Base-by-base conservation (phyloP, 2,113 vertebrate species). In the Rhadina sibilatrix region DNA sequence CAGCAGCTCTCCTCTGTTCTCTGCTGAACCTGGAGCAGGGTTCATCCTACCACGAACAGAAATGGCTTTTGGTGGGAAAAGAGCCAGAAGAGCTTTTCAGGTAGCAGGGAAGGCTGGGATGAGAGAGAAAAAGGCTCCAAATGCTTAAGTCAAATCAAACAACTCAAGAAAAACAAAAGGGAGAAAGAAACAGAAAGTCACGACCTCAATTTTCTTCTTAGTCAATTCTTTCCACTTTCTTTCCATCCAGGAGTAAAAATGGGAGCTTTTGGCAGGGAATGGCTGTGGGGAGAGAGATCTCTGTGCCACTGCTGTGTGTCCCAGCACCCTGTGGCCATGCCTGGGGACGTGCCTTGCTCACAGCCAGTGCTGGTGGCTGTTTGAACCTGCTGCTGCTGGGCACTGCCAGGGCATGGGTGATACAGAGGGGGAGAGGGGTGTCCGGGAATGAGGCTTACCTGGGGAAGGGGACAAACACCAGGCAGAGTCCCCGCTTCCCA, bases 161-260 rank as follows among this genome's bases (percentile, higher is more conserved):
- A 90, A 60, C 19, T 28, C 54, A 71, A 87, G 72, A 68, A 75
- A 88, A 95, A 88, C 54, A 80, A 85, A 85, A 89, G 40, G 61
- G 65, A 93, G 82, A 91, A 93, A 88, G 66, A 82, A 71, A 37
- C 3, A 1, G 27, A 90, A 74, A 75, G 94, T 50, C 63, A 21
- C 0, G 40, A 83, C 92, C 91, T 95, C 97, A 93, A 80, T 96
- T 97, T 97, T 83, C 82, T 95, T 66, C 42, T 19, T 6, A 87
- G 87, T 46, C 74, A 68, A 5, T 79, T 75, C 49, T 15, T 2
- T 1, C 38, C 37, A 28, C 56, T 11, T 21, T 25, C 21, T 20
- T 33, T 47, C 15, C 21, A 35, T 68, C 54, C 4, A 3, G 27
- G 61, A 82, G 70, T 79, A 35, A 78, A 79, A 77, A 63, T 21